phyloP scores from a whole-genome alignment of 2,797 vertebrate genomes.

The Gallinago stenura region DNA sequence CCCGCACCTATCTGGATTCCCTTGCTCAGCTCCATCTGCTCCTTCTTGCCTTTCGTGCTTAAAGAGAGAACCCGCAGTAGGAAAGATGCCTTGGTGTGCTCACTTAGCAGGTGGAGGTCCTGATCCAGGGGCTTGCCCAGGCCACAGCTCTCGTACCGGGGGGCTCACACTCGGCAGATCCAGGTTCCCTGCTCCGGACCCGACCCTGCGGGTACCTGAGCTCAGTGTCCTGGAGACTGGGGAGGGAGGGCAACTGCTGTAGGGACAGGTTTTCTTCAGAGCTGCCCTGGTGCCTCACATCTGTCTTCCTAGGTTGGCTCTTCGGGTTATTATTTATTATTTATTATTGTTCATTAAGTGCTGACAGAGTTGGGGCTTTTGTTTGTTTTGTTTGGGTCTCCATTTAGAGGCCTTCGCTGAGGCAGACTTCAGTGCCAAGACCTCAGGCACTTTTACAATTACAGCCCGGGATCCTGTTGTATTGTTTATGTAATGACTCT shows the following conservation, averaged over 20 bases:
- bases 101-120: neutral
- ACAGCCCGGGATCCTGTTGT: conserved; percentile 19
- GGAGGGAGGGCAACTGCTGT: neutral
- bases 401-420: conserved; percentile 26
- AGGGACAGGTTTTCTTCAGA: neutral
- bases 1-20: conserved; percentile 12
- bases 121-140: neutral
- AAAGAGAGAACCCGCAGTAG: neutral
- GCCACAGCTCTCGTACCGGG: neutral
- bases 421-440: conserved; percentile 14
- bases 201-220: neutral
- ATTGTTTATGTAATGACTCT: conserved; percentile 46
- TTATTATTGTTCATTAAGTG: conserved; percentile 54
- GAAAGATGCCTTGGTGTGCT: neutral
- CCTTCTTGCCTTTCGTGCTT: neutral
- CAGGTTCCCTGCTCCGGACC: neutral
- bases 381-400: conserved; percentile 68
- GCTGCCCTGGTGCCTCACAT: conserved; percentile 8
- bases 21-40: conserved; percentile 37
- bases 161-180: neutral
- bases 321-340: conserved; percentile 50
- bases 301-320: conserved; percentile 8
- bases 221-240: fast-evolving
- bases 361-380: conserved; percentile 50
- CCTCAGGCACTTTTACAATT: conserved; percentile 37